Evolutionary conservation across 2,888 invertebrate genomes (phyloP).

Genomic region (Macaria notata): DNA sequence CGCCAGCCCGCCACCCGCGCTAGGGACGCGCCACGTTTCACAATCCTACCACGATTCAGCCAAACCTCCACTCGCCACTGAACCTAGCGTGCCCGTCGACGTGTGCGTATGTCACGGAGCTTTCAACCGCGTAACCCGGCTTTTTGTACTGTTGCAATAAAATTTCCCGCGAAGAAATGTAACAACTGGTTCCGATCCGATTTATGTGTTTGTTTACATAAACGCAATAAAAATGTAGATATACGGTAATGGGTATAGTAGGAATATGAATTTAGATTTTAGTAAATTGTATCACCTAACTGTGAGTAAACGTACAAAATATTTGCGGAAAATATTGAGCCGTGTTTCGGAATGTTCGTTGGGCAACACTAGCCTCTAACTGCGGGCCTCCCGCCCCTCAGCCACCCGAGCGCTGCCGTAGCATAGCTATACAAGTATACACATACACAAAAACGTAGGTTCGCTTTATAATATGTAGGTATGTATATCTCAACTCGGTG

Average conservation of each 20-base stretch:
- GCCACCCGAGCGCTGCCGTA: conserved; percentile 34
- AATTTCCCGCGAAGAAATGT: not conserved
- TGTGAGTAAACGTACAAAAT: not conserved
- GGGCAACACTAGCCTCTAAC: conserved; percentile 29
- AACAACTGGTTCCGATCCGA: conserved; percentile 1
- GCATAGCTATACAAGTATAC: conserved; percentile 22
- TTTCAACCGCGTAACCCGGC: not conserved
- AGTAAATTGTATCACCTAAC: too few species aligned
- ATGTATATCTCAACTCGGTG: conserved; percentile 26
- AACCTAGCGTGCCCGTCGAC: not conserved
- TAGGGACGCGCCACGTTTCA: conserved; percentile 25
- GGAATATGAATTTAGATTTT: not conserved
- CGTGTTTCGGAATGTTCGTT: not conserved
- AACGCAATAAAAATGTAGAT: conserved; percentile 4
- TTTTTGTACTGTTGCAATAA: conserved; percentile 3
- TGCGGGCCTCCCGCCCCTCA: conserved; percentile 35
- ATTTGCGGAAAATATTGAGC: not conserved
- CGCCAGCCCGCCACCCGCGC: conserved; percentile 14
- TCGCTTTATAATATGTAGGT: conserved; percentile 16
- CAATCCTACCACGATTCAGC: not conserved
- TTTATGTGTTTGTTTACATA: conserved; percentile 7
- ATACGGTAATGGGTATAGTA: conserved; percentile 3
- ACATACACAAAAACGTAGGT: conserved; percentile 23
- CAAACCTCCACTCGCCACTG: not conserved
- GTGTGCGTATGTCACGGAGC: not conserved